Evolutionary conservation across 1,140 invertebrate species (phyloP), one percentile per base, ranked within the genome.

Genomic region (Holotrichia oblita): DNA sequence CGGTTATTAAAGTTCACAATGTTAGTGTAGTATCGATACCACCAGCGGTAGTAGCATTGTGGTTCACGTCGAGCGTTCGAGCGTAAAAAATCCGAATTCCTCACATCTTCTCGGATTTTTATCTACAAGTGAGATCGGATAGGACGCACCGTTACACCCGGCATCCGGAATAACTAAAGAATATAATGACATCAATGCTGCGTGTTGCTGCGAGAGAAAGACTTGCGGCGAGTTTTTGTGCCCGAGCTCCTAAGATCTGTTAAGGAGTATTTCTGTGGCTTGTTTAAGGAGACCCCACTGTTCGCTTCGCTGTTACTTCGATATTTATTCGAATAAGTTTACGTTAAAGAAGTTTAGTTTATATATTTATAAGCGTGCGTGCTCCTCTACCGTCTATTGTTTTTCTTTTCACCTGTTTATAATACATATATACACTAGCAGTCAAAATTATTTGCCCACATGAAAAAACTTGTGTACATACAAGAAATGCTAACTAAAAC

Each of bases 241-340:
- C n/a, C n/a, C n/a, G n/a, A n/a, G 12, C n/a, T 42, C 44, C 44
- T 10, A 48, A 48, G n/a, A 10, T 10, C 12, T 48, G 44, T n/a
- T 48, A 48, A 48, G 44, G n/a, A 48, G 44, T 48, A 48, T 48
- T 48, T 48, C n/a, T n/a, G n/a, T 4, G n/a, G 44, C 44, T 12
- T 48, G 44, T 48, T 48, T 48, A 48, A 48, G n/a, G 44, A 48
- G 44, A 48, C n/a, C 44, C 44, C 44, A 48, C 3, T n/a, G 44
- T 41, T 41, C 6, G 40, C 40, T 14, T 2, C 44, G 44, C 10
- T 48, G 44, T 2, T 2, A 48, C 9, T 10, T 41, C 40, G 44
- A 10, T 48, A 48, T 48, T n/a, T n/a, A n/a, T n/a, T n/a, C n/a
- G n/a, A n/a, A n/a, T n/a, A n/a, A n/a, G n/a, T n/a, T n/a, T n/a